These are phyloP conservation scores for Macquaria australasica DNA, from an alignment of 2,113 vertebrate species.

Conservation along the genomic window DNA sequence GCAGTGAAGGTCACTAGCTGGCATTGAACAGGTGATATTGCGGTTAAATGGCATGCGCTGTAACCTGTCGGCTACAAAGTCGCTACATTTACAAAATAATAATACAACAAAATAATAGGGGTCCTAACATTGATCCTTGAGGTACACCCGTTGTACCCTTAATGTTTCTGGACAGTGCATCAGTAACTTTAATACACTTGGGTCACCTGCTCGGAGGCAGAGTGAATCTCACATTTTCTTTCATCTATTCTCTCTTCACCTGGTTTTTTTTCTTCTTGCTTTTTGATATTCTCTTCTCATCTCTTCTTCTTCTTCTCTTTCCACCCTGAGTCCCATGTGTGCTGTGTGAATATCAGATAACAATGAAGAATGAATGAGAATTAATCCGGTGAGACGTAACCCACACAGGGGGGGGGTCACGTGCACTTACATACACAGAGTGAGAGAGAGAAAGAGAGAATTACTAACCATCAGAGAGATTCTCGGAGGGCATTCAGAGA, in stretches of 20 bases:
- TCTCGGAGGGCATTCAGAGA: conserved; percentile 58
- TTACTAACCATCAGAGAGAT: conserved; percentile 63
- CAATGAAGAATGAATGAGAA: conserved; percentile 52
- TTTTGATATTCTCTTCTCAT: conserved; percentile 14
- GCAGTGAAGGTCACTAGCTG: no score
- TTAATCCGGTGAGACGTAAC: conserved; percentile 55
- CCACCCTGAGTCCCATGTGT: conserved; percentile 25
- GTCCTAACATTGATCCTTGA: conserved; percentile 3
- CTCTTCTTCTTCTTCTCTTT: conserved; percentile 1
- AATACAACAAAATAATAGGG: no score
- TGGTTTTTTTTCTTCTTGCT: background rate
- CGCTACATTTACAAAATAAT: no score
- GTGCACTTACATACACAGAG: conserved; percentile 17
- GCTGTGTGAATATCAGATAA: conserved; percentile 59
- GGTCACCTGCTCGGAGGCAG: background rate
- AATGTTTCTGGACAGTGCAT: background rate
- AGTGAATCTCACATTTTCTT: background rate
- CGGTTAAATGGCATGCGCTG: no score
- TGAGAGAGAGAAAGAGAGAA: conserved; percentile 40
- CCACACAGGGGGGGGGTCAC: conserved; percentile 25
- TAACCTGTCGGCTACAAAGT: no score
- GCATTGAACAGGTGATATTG: no score
- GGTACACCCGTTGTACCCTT: background rate
- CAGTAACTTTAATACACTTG: conserved; percentile 3
- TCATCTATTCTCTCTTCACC: background rate